Conservation (phyloP, 64 coral and sea anemone genomes). For the Anthopleura sola region DNA sequence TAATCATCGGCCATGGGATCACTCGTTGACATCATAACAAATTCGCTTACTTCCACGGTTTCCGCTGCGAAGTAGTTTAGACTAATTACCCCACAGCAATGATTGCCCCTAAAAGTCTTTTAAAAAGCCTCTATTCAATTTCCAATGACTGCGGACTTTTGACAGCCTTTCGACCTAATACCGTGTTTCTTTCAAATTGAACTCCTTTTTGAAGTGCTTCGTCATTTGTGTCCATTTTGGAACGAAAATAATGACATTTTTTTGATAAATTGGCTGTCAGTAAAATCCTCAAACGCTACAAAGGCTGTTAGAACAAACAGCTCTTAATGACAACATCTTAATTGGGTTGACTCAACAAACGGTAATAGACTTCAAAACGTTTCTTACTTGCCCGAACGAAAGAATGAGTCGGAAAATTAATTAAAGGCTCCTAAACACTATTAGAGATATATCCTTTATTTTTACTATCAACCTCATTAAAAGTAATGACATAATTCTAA, state of each 20-base stretch:
- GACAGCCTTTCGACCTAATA: background rate
- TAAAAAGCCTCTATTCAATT: background rate
- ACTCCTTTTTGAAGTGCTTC: background rate
- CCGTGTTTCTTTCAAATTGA: background rate
- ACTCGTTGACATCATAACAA: background rate
- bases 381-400: background rate
- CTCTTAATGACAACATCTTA: background rate
- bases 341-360: conserved; percentile 2
- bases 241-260: background rate
- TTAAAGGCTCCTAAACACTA: background rate
- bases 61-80: conserved; percentile 13
- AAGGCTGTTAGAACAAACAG: background rate
- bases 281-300: background rate
- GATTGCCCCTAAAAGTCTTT: background rate
- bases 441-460: background rate
- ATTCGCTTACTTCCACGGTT: background rate
- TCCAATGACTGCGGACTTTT: background rate
- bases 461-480: conserved; percentile 4
- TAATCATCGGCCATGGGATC: background rate
- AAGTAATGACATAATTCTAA: background rate
- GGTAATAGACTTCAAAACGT: background rate
- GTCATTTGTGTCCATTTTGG: background rate
- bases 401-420: background rate
- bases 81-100: conserved; percentile 9
- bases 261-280: conserved; percentile 9